phyloP scores from a whole-genome alignment of 2,797 vertebrate species.

The Meriones psammophilus region DNA sequence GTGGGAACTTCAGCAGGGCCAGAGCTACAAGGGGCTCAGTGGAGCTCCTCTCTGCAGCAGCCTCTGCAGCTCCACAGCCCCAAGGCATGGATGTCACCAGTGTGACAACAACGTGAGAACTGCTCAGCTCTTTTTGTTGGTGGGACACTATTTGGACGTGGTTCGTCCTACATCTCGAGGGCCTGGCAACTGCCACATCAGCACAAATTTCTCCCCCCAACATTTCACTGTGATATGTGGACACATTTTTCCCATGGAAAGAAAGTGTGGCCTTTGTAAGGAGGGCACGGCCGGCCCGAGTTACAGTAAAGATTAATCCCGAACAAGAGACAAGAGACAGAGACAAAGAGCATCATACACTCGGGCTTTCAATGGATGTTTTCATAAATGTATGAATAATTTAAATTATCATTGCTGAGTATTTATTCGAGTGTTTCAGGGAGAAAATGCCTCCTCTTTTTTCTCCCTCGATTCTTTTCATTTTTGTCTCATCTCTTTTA shows the following conservation, averaged over 20 bases:
- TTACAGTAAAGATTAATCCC: conserved; percentile 96
- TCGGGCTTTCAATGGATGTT: conserved; percentile 93
- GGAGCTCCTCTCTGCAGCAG: background rate
- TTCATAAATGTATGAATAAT: conserved; percentile 97
- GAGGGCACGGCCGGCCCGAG: conserved; percentile 89
- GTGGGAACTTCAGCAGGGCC: too few species aligned
- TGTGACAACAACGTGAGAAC: conserved; percentile 79
- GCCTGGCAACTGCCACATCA: conserved; percentile 90
- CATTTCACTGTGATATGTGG: conserved; percentile 88
- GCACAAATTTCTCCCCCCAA: conserved; percentile 90
- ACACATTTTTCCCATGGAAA: conserved; percentile 93
- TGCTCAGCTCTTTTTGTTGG: conserved; percentile 71
- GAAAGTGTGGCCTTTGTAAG: conserved; percentile 92
- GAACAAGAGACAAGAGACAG: conserved; percentile 93
- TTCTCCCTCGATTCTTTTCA: conserved; percentile 91
- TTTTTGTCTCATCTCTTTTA: conserved; percentile 96
- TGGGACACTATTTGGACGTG: conserved; percentile 75
- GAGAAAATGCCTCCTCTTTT: conserved; percentile 93
- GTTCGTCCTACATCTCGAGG: conserved; percentile 82
- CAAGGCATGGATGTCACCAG: conserved; percentile 41
- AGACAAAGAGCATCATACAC: conserved; percentile 96
- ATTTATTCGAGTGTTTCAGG: conserved; percentile 91
- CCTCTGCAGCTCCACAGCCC: background rate
- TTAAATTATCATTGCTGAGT: conserved; percentile 94
- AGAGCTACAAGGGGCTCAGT: background rate